Conservation (phyloP, 2,888 invertebrate genomes). For the Hydrotaea diabolus region DNA sequence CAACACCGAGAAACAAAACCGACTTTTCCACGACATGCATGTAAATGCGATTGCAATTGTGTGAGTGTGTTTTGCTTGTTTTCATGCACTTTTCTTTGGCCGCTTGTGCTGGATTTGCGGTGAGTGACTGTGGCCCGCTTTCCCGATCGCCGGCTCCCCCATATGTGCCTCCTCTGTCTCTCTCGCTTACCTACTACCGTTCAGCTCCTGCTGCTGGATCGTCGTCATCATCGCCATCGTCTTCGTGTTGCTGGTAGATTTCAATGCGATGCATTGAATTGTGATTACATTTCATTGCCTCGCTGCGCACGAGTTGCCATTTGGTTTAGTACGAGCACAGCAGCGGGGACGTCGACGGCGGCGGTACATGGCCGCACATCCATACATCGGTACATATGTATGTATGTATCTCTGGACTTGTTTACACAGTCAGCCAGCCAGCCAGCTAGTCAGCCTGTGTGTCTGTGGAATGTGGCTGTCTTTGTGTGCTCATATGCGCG, state of each 20-base stretch:
- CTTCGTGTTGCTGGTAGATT: conserved; percentile 19
- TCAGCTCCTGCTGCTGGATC: conserved; percentile 22
- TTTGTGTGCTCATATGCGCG: conserved; percentile 15
- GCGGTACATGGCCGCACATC: neutral
- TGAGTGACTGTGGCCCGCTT: too few species aligned
- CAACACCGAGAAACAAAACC: conserved; percentile 23
- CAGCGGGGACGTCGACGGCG: conserved; percentile 31
- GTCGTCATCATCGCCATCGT: conserved; percentile 55
- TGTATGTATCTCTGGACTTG: too few species aligned
- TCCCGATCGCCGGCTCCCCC: neutral
- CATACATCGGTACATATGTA: too few species aligned
- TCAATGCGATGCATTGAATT: conserved; percentile 68
- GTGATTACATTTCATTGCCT: conserved; percentile 70
- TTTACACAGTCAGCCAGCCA: conserved; percentile 8
- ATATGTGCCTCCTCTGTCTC: conserved; percentile 30
- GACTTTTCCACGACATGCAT: neutral
- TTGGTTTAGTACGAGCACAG: conserved; percentile 61
- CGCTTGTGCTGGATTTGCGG: conserved; percentile 22
- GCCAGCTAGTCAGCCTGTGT: conserved; percentile 2
- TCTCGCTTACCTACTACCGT: conserved; percentile 42
- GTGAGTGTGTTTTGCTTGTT: conserved; percentile 3
- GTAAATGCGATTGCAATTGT: neutral
- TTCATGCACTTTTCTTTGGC: conserved; percentile 35
- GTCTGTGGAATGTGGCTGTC: neutral
- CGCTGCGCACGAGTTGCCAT: conserved; percentile 70